Evolutionary conservation across 2,888 invertebrate genomes (phyloP).

Genomic region (Agrotis segetum): DNA sequence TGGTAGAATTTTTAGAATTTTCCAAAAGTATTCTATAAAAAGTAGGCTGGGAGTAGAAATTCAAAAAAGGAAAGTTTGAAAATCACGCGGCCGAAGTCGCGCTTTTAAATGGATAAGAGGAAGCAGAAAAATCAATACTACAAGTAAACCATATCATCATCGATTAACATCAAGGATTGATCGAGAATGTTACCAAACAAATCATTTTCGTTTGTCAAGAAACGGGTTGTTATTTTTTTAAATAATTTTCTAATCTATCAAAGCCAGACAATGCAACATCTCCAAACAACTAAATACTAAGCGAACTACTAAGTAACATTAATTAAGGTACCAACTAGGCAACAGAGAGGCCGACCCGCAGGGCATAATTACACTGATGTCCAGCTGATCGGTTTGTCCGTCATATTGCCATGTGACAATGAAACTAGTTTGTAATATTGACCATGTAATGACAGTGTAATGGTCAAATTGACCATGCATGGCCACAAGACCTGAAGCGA

Average conservation of each 20-base stretch:
- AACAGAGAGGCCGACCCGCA: constrained; percentile 55
- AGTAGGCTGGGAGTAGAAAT: no score
- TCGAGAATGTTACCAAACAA: no score
- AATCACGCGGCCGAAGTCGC: no score
- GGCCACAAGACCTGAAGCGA: no score
- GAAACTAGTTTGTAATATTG: constrained; percentile 1
- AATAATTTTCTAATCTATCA: neutral
- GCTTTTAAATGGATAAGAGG: no score
- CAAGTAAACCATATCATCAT: no score
- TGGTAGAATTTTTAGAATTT: no score
- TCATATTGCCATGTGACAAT: constrained; percentile 17
- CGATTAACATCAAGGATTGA: neutral
- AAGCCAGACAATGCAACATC: neutral
- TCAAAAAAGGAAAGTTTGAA: no score
- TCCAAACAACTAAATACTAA: neutral
- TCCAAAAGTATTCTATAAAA: no score
- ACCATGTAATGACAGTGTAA: neutral
- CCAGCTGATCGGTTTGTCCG: constrained; percentile 48
- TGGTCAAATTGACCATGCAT: neutral
- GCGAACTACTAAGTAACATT: constrained; percentile 44
- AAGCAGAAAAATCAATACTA: no score
- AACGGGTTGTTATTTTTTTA: no score
- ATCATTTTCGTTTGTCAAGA: no score
- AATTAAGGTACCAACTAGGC: constrained; percentile 60
- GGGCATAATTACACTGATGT: constrained; percentile 65